Evolutionary conservation across 2,113 vertebrate genomes (phyloP).

Genomic region (Sapajus apella): DNA sequence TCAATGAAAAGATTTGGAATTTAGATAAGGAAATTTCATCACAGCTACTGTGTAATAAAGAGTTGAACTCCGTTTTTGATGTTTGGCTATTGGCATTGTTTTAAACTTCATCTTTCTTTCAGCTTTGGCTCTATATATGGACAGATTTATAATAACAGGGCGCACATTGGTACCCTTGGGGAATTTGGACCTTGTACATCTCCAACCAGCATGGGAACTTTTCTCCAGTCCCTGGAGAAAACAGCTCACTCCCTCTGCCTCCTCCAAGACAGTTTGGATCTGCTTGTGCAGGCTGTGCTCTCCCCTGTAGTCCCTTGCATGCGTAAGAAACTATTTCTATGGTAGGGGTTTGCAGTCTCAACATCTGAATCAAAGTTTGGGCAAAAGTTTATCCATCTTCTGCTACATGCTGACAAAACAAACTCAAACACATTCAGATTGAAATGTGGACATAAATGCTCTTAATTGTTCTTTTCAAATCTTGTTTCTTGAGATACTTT

Average conservation of each 20-base stretch:
- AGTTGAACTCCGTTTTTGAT: neutral
- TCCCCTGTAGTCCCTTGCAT: neutral
- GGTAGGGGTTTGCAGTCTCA: too few relatives aligned
- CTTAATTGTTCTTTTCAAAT: neutral
- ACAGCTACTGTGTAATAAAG: neutral
- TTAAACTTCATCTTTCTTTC: neutral
- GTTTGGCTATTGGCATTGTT: neutral
- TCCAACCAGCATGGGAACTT: neutral
- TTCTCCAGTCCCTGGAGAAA: neutral
- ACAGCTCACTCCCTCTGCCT: neutral
- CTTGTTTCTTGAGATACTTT: neutral
- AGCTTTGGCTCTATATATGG: neutral
- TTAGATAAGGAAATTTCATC: neutral
- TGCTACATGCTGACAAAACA: neutral
- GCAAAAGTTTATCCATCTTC: neutral
- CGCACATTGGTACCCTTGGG: fast-evolving
- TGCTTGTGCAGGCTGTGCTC: fast-evolving
- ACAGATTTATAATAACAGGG: neutral
- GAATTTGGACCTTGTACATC: neutral
- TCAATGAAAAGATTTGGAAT: neutral
- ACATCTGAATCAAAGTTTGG: neutral
- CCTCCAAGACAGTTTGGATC: neutral
- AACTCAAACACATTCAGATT: neutral
- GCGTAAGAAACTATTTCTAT: neutral
- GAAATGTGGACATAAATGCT: neutral